Evolutionary conservation across 2,113 vertebrate genomes (phyloP).

Genomic region (Vidua macroura): DNA sequence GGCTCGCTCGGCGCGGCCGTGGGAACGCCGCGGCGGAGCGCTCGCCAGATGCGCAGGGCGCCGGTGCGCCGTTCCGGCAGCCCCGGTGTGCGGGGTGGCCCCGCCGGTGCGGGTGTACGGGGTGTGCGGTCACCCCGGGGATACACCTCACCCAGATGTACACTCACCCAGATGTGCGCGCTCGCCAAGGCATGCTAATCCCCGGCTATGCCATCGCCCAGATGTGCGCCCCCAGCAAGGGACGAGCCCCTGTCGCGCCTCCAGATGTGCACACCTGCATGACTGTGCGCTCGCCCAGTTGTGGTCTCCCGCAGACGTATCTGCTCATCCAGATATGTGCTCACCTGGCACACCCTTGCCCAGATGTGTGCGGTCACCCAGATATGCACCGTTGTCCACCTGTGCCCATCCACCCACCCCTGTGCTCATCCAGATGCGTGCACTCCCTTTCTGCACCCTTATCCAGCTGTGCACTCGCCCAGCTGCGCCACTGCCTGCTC

Average conservation of each 20-base stretch:
- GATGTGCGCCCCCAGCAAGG: neutral
- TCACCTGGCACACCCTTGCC: neutral
- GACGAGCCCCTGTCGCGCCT: neutral
- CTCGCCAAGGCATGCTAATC: neutral
- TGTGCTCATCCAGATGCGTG: neutral
- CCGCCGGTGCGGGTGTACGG: neutral
- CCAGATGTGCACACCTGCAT: neutral
- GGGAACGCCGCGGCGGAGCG: neutral
- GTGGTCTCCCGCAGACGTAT: neutral
- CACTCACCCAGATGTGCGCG: neutral
- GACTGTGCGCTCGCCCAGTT: neutral
- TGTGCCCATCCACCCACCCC: neutral
- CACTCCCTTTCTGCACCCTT: neutral
- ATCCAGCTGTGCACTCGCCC: neutral
- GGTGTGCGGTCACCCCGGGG: neutral
- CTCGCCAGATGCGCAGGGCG: neutral
- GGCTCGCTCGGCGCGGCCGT: neutral
- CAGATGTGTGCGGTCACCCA: neutral
- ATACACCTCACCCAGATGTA: neutral
- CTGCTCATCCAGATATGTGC: neutral
- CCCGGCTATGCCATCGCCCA: neutral
- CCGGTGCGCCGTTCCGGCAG: neutral
- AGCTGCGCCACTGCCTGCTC: neutral
- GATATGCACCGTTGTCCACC: neutral
- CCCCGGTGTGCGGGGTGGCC: neutral